Base-by-base conservation (phyloP, 2,797 vertebrate species). In the Cygnus olor region DNA sequence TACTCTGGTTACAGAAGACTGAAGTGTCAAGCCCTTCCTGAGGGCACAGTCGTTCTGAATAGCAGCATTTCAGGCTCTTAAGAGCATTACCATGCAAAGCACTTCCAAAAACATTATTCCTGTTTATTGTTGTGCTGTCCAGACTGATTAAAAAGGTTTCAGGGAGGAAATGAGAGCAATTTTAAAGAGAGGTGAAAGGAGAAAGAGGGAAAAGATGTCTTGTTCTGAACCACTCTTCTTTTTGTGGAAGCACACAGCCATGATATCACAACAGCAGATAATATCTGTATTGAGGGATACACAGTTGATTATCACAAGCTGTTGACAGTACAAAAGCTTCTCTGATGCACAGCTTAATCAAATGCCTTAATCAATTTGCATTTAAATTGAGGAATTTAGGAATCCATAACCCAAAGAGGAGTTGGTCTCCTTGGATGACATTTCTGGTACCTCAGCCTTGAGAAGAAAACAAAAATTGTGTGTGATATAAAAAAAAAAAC, bases 281-380 rank as follows among this genome's bases (percentile, higher is more conserved):
- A 80, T 47, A n/a, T 69, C 63, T 13, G 51, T 6, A 30, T 3
- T 42, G 85, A 83, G 44, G 64, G 73, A 83, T 42, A 44, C 1
- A 4, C 2, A 28, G 80, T 57, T 68, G 60, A 42, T 77, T 32
- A 68, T 51, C 63, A 40, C 49, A 63, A 89, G 85, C 54, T 72
- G 78, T 44, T 93, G 73, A 3, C 15, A 7, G 0, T 54, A 79
- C 54, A 36, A 76, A 83, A 80, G 64, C 89, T 54, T 34, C 78
- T 49, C 66, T 64, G 84, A 69, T 53, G 65, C 74, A 38, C 6
- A 53, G 72, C 38, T 47, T 27, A 32, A 91, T 76, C 73, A 72
- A 83, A 71, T 1, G 27, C 47, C 69, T 76, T 24, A n/a, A n/a
- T n/a, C n/a, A n/a, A 92, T 92, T 54, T 80, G 86, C 94, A 93